Base-by-base conservation (phyloP, 92 coral and sea anemone genomes). In the Desmophyllum pertusum region DNA sequence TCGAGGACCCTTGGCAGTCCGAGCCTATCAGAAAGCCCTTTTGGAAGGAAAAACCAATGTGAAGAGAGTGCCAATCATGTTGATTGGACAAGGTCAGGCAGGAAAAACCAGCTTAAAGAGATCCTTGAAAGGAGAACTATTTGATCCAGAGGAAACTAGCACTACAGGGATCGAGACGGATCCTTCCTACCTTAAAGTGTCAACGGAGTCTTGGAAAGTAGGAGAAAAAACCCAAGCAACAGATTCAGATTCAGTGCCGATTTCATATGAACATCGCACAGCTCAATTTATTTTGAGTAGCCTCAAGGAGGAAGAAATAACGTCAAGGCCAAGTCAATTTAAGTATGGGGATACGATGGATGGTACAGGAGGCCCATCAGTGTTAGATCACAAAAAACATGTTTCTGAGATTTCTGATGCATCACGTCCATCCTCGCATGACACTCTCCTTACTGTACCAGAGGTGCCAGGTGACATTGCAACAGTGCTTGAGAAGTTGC, bases 31-130 rank as follows among this genome's bases (percentile, higher is more conserved):
- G 10, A 19, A 27, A 23, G 65, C 65, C 65, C 25, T 57, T 10
- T 10, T 23, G 23, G 65, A 57, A 23, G 65, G 65, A 23, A 21
- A 57, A 57, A 25, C 65, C 4, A 25, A 30, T 4, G 65, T 57
- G 7, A 57, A 57, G 30, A 57, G 65, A 57, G 65, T 57, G 65
- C 65, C 65, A 57, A 23, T 57, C 27, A 57, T 57, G 65, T 57
- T 57, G 11, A 57, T 57, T 23, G 65, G 65, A 30, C 65, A 57
- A 57, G 65, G 65, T 23, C 65, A 57, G 31, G 21, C 65, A 25
- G 65, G 65, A 23, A 57, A 57, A 57, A 57, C 65, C 2, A 57
- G 65, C 30, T 57, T 57, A 57, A 57, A 57, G n/a, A 23, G 65
- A 21, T 57, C 65, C 21, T 27, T 57, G 0, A 57, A 0, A 57